phyloP scores from a whole-genome alignment of 1,140 invertebrate species.

The Fopius arisanus region DNA sequence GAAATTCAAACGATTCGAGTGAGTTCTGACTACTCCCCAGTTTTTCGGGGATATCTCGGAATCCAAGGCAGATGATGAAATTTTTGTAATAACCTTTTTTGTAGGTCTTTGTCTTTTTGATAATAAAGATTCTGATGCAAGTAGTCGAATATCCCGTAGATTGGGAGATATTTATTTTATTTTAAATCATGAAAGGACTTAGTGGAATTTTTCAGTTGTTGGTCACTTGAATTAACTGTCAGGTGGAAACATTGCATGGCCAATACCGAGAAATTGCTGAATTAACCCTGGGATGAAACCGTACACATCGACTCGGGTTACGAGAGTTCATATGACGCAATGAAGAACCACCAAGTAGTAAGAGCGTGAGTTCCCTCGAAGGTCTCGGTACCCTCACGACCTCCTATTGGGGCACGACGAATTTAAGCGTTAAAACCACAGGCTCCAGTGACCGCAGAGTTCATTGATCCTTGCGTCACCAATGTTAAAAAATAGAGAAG shows the following conservation, averaged over 20 bases:
- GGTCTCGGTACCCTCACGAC: slow-evolving; percentile 15
- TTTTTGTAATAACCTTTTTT: no score
- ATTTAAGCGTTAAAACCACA: slow-evolving; percentile 1
- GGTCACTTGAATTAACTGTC: no score
- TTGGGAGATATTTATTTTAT: no score
- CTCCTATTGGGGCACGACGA: background rate
- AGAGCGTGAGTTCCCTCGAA: slow-evolving; percentile 13
- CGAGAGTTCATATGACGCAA: slow-evolving; percentile 36
- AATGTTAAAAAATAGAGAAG: background rate
- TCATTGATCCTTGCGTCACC: background rate
- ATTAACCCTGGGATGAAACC: background rate
- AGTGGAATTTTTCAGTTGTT: no score
- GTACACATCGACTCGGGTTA: slow-evolving; percentile 21
- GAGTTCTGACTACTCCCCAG: no score
- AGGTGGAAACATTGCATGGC: background rate
- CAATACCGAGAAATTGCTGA: background rate
- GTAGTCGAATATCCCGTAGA: no score
- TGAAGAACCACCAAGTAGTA: background rate
- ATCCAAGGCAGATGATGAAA: no score
- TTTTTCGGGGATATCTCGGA: no score
- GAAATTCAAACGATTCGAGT: no score
- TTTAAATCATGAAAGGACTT: no score
- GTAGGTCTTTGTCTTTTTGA: no score
- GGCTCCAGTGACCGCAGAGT: background rate
- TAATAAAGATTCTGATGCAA: no score